These are phyloP conservation scores for Sepiola atlantica DNA, from an alignment of 2,888 invertebrate species.

Conservation along the genomic window DNA sequence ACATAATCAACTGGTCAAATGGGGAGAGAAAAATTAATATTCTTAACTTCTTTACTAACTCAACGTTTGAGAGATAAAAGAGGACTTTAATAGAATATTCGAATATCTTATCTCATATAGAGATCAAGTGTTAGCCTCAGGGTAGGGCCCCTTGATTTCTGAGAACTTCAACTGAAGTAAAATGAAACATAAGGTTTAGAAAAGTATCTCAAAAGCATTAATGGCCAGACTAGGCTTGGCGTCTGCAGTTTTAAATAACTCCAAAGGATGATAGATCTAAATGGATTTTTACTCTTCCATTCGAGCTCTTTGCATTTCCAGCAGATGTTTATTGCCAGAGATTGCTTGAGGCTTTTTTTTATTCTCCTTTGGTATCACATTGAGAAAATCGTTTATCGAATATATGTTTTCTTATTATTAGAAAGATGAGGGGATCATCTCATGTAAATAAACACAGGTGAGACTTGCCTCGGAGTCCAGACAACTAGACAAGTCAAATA, in stretches of 20 bases:
- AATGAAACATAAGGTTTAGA: background rate
- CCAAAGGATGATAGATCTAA: background rate
- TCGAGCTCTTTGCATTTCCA: background rate
- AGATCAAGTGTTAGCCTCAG: too few species aligned
- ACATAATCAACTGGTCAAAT: too few species aligned
- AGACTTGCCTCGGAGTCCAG: background rate
- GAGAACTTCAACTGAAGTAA: background rate
- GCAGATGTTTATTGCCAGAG: background rate
- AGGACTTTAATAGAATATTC: too few species aligned
- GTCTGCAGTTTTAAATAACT: background rate
- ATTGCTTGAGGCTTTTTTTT: background rate
- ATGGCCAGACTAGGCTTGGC: background rate
- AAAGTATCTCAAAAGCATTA: background rate
- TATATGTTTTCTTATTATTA: background rate
- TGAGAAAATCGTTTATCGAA: background rate
- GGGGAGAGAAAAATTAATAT: too few species aligned
- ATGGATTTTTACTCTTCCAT: background rate
- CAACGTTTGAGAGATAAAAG: too few species aligned
- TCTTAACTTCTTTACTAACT: too few species aligned
- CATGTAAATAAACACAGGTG: slow-evolving; percentile 32
- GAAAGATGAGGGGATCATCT: background rate
- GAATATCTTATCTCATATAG: too few species aligned
- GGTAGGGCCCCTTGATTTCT: too few species aligned
- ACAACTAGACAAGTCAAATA: background rate
- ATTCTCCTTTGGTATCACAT: background rate